Evolutionary conservation across 2,888 invertebrate species (phyloP), one percentile per base, ranked within the genome.

Genomic region (Drosophila infuscata): DNA sequence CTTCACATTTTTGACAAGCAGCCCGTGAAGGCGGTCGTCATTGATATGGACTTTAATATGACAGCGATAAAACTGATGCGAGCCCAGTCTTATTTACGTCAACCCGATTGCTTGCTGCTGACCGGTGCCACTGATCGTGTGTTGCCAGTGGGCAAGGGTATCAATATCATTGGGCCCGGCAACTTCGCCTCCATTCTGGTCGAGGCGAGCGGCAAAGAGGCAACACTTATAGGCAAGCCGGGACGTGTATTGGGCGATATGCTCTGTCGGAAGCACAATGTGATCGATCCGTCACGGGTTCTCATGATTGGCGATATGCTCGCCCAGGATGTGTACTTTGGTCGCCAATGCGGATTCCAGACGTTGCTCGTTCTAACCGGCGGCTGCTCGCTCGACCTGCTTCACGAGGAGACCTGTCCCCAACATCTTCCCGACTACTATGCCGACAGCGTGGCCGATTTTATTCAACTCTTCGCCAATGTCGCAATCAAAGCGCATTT

Each of bases 231-330:
- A 72, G 94, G 93, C 1, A 95, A 95, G 77, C 94, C 94, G 0
- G 93, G 94, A 1, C 76, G 87, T 17, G 76, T 79, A 2, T 69
- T 94, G 53, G 93, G 91, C 29, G 79, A 93, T 0, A 68, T 91
- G 69, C 41, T 93, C 4, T 58, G 81, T 3, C 70, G 86, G 51
- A 79, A 75, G n/a, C 93, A 83, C 52, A 70, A 90, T 1, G 81
- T 97, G 29, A 92, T 91, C 0, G 94, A 96, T 68, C 95, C 96
- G 0, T 93, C 94, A 35, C 94, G 96, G 71, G 95, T 96, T 0
- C 92, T 98, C 9, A 97, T 98, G 94, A 95, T 98, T 88, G 98
- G 98, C 38, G 98, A 98, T 92, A 95, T 96, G 96, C 94, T 96
- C 48, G 95, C 96, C 70, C 97, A 97, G 88, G 98, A 98, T 92